Conservation (phyloP, 2,888 invertebrate species). For the Papilio demoleus region DNA sequence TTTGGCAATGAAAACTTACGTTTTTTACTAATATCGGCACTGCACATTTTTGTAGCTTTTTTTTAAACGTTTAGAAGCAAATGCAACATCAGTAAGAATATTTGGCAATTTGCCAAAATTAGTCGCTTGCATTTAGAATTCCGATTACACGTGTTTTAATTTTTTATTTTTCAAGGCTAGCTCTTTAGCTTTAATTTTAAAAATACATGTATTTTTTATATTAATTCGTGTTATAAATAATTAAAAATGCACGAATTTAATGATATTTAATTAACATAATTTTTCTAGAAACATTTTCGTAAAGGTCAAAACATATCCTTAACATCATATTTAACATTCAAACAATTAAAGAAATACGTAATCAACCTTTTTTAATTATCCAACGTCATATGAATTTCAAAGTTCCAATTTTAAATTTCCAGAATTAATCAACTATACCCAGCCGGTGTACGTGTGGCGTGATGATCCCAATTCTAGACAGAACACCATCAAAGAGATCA, state of each 20-base stretch:
- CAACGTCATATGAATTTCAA: too few relatives aligned
- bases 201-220: too few relatives aligned
- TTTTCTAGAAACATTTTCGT: too few relatives aligned
- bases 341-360: too few relatives aligned
- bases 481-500: conserved; percentile 95
- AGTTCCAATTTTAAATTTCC: conserved; percentile 53
- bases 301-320: too few relatives aligned
- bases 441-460: conserved; percentile 96
- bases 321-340: too few relatives aligned
- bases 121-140: conserved; percentile 4
- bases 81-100: background rate
- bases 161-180: background rate
- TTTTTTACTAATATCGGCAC: too few relatives aligned
- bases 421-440: conserved; percentile 96
- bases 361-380: too few relatives aligned
- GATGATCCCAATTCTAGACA: conserved; percentile 96
- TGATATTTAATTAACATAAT: too few relatives aligned
- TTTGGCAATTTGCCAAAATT: conserved; percentile 7
- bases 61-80: background rate
- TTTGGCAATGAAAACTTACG: background rate
- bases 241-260: too few relatives aligned
- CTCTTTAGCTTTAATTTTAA: too few relatives aligned
- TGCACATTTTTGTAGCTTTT: background rate
- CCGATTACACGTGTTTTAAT: background rate
- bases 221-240: too few relatives aligned